Evolutionary conservation across 2,113 vertebrate genomes (phyloP), one percentile per base, ranked within the genome.

Genomic region (Pelecanoides urinatrix): DNA sequence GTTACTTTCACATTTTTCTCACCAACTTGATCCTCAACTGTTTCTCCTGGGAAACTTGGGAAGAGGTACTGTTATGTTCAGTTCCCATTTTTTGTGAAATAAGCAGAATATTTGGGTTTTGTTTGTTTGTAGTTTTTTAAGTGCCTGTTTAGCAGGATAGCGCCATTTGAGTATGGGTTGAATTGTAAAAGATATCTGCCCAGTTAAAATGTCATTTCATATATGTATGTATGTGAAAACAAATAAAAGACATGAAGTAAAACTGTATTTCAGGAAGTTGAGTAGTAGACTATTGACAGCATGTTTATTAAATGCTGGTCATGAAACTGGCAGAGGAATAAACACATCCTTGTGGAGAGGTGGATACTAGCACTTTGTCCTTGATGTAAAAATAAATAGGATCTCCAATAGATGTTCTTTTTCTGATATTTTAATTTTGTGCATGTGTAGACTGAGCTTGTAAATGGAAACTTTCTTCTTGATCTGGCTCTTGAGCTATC

Each of bases 341-440:
- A 75, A 76, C 14, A 52, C 17, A 53, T 82, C 66, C 36, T 65
- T n/a, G 21, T 50, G 30, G 45, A 68, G 34, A 59, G 36, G 47
- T 42, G 16, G 47, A 65, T 76, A 19, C 32, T 86, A 55, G 22
- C 20, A 65, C 70, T 76, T 91, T 72, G 53, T 63, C 22, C 56
- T 84, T 88, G 30, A 52, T 68, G 13, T 67, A 68, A 79, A 81
- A 90, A 78, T 75, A 56, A 34, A 45, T 63, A 30, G 29, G 8
- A 61, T 68, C 44, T 91, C 27, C 21, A 65, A 5, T 20, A 34
- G 21, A 49, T 34, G 7, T 52, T 72, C 40, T 38, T 84, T 91
- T 96, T 87, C 40, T 65, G 40, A 45, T 72, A n/a, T 67, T 88
- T 93, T 81, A 62, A n/a, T 88, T 73, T 83, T 68, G 18, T 92